Conservation (phyloP, 2,113 vertebrate genomes). For the Otis tarda region DNA sequence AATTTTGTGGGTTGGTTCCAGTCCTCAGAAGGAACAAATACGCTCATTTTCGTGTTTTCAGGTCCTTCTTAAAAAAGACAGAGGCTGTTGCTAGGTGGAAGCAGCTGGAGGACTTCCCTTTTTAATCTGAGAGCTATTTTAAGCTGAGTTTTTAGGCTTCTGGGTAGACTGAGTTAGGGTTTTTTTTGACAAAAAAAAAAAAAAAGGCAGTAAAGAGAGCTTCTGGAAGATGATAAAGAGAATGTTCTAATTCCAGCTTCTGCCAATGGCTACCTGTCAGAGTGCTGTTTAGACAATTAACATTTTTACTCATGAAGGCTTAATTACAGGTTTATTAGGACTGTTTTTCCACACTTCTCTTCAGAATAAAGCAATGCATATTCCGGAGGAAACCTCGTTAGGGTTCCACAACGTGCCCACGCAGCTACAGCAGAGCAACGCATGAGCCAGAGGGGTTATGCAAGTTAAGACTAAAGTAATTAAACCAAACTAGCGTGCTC, state of each 20-base stretch:
- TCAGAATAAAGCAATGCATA: conserved; percentile 5
- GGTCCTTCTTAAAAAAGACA: background rate
- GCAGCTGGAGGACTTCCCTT: conserved; percentile 52
- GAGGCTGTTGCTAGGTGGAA: conserved; percentile 64
- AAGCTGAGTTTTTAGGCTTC: conserved; percentile 41
- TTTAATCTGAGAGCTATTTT: conserved; percentile 62
- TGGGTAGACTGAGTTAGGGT: background rate
- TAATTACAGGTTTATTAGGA: conserved; percentile 56
- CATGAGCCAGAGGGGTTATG: rapidly evolving
- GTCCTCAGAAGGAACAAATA: conserved; percentile 42
- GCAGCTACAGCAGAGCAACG: background rate
- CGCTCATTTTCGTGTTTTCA: conserved; percentile 24
- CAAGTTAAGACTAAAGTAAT: background rate
- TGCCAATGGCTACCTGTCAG: conserved; percentile 54
- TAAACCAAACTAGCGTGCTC: rapidly evolving
- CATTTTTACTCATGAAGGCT: conserved; percentile 21
- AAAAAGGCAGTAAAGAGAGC: background rate
- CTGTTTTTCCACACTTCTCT: conserved; percentile 28
- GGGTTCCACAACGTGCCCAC: rapidly evolving
- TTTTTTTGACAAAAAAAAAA: background rate
- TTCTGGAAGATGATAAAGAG: background rate
- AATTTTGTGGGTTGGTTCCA: conserved; percentile 29
- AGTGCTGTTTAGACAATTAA: background rate
- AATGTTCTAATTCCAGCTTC: conserved; percentile 47
- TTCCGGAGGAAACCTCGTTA: background rate